Percentiles rank a stretch among this genome's conserved stretches.
Conservation (phyloP, 1,140 invertebrate species). For the Drosophila guanche region DNA sequence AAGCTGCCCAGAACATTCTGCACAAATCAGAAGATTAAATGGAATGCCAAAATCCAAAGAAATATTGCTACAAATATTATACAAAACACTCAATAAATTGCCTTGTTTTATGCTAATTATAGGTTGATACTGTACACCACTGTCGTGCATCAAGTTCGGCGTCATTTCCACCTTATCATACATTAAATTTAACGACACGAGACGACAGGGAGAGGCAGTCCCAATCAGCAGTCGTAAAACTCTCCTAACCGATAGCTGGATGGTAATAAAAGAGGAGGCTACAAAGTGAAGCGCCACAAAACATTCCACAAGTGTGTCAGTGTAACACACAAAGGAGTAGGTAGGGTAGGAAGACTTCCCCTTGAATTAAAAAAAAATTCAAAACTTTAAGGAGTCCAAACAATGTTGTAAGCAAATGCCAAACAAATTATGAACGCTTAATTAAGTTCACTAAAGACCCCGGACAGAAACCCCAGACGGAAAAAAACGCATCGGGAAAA, state of each 20-base stretch:
- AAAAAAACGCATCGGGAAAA: slow-evolving; percentile 8
- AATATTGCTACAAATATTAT: no score
- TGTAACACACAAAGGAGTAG: neutral
- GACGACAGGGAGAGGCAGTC: slow-evolving; percentile 11
- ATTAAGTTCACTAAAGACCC: slow-evolving; percentile 49
- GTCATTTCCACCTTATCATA: slow-evolving; percentile 27
- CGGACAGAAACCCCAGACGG: slow-evolving; percentile 1
- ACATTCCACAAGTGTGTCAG: slow-evolving; percentile 39
- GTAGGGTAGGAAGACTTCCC: slow-evolving; percentile 5
- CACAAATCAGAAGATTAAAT: no score
- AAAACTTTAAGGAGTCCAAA: slow-evolving; percentile 1
- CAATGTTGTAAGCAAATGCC: slow-evolving; percentile 25
- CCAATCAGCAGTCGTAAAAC: slow-evolving; percentile 21
- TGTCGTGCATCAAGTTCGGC: slow-evolving; percentile 22
- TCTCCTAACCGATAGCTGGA: slow-evolving; percentile 11
- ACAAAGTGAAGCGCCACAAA: slow-evolving; percentile 9
- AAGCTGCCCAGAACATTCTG: no score
- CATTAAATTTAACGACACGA: slow-evolving; percentile 24
- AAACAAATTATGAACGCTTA: slow-evolving; percentile 52
- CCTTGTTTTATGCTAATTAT: slow-evolving; percentile 22
- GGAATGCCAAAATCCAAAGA: no score
- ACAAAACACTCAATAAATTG: no score
- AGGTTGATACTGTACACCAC: neutral
- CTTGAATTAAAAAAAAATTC: slow-evolving; percentile 15
- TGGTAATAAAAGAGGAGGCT: slow-evolving; percentile 6